These are phyloP conservation scores for Eledona agricola DNA, from an alignment of 2,888 invertebrate species.

Conservation along the genomic window DNA sequence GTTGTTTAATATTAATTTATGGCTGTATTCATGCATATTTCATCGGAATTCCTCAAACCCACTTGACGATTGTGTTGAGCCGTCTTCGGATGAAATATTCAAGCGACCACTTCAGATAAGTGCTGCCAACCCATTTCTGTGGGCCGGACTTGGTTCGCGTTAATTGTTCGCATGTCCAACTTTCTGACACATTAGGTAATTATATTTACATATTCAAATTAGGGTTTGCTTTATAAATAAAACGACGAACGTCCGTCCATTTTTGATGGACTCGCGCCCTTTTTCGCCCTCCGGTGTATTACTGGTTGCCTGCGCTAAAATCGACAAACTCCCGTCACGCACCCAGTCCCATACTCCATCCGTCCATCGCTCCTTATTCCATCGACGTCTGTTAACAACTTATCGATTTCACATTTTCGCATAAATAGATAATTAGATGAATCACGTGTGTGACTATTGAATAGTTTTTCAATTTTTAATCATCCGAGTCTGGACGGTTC, in stretches of 20 bases:
- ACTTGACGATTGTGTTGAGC: conserved; percentile 41
- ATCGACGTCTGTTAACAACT: conserved; percentile 31
- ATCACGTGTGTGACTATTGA: conserved; percentile 30
- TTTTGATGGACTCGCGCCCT: conserved; percentile 17
- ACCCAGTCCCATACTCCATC: no score
- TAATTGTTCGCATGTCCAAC: conserved; percentile 41
- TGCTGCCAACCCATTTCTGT: conserved; percentile 36
- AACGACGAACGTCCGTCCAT: conserved; percentile 1
- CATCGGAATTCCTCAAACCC: conserved; percentile 44
- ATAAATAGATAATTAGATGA: conserved; percentile 40
- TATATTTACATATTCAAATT: conserved; percentile 42
- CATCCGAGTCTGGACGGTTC: no score
- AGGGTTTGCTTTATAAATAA: conserved; percentile 35
- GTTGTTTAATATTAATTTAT: conserved; percentile 42
- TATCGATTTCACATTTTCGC: conserved; percentile 32
- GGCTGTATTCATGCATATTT: conserved; percentile 44
- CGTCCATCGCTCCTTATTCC: no score
- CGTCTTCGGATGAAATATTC: conserved; percentile 46
- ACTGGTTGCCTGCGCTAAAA: conserved; percentile 23
- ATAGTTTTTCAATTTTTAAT: conserved; percentile 28
- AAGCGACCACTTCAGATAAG: conserved; percentile 35
- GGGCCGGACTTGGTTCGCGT: conserved; percentile 29
- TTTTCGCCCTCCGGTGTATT: conserved; percentile 16
- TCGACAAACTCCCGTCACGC: conserved; percentile 24
- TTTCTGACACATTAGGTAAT: conserved; percentile 40